Conservation (phyloP, 2,888 invertebrate genomes). For the Drosophila eohydei region DNA sequence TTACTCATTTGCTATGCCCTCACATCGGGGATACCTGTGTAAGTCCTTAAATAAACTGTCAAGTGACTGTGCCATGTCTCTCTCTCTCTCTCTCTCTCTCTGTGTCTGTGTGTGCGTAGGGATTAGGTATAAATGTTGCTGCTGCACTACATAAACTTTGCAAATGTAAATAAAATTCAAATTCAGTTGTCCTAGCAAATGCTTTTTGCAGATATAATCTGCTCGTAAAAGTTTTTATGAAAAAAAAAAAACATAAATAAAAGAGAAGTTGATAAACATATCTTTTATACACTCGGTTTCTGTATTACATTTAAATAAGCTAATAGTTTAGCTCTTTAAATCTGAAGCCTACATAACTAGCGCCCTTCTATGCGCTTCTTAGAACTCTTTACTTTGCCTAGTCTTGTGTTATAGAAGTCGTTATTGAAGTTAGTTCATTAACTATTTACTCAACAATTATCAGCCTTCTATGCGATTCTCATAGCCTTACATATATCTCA, state of each 20-base stretch:
- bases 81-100: conserved; percentile 1
- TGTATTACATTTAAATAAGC: not conserved
- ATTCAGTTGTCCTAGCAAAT: conserved; percentile 15
- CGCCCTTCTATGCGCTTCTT: not conserved
- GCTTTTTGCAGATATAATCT: conserved; percentile 24
- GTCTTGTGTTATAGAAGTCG: not conserved
- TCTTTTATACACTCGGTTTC: not conserved
- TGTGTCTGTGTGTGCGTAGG: conserved; percentile 1
- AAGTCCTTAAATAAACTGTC: conserved; percentile 20
- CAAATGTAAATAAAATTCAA: conserved; percentile 32
- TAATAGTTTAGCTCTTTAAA: not conserved
- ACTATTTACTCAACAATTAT: not conserved
- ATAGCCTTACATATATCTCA: too few species aligned
- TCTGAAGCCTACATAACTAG: not conserved
- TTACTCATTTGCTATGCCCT: conserved; percentile 50
- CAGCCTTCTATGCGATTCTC: not conserved
- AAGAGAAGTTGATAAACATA: not conserved
- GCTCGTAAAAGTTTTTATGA: conserved; percentile 17
- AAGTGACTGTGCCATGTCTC: conserved; percentile 4
- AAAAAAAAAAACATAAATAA: not conserved
- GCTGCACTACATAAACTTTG: conserved; percentile 22
- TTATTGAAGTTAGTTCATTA: too few species aligned
- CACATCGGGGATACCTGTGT: conserved; percentile 5
- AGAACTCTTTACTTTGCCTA: not conserved
- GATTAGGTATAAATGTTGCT: conserved; percentile 15